These are phyloP conservation scores for Nothoprocta pentlandii DNA, from an alignment of 2,113 vertebrate genomes.

Conservation along the genomic window DNA sequence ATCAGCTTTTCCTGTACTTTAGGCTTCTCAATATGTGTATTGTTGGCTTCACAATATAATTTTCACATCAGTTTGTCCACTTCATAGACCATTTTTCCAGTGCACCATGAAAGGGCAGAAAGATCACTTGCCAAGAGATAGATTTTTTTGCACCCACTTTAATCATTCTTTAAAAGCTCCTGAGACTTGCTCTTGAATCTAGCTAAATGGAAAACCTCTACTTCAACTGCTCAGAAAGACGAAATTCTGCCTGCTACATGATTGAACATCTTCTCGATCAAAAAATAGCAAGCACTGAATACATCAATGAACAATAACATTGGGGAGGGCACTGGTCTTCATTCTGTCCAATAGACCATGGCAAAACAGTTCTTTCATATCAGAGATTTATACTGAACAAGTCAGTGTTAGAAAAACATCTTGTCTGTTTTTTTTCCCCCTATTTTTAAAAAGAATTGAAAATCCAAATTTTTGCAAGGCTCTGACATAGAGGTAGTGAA, in stretches of 20 bases:
- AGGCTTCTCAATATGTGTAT: background rate
- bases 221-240: conserved; percentile 34
- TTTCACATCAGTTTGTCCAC: background rate
- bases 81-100: background rate
- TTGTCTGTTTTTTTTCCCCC: background rate
- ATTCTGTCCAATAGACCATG: conserved; percentile 29
- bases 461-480: background rate
- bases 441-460: background rate
- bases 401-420: background rate
- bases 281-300: conserved; percentile 45
- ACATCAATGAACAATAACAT: conserved; percentile 42
- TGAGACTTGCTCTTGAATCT: conserved; percentile 20
- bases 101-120: conserved; percentile 4
- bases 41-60: background rate
- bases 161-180: conserved; percentile 34
- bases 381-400: background rate
- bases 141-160: background rate
- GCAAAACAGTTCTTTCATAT: conserved; percentile 27
- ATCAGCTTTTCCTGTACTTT: background rate
- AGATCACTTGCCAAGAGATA: background rate
- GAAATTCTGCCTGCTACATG: conserved; percentile 32
- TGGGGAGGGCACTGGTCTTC: conserved; percentile 31
- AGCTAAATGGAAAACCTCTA: conserved; percentile 39
- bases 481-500: background rate
- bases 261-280: conserved; percentile 10